Conservation (phyloP, 2,113 vertebrate genomes). For the Cygnus atratus region DNA sequence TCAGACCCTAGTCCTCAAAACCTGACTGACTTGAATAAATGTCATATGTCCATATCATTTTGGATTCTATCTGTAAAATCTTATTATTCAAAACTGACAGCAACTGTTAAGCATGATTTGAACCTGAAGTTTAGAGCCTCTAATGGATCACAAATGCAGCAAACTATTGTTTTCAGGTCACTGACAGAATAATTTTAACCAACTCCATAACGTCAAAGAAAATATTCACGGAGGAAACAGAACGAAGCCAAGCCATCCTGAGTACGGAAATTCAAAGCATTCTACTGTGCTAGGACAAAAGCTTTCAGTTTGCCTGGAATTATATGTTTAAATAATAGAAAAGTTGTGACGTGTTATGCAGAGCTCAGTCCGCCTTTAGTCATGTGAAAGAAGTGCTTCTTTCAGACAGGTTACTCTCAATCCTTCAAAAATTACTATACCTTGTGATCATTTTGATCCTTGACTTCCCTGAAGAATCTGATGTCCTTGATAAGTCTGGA, state of each 20-base stretch:
- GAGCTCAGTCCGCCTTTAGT: neutral
- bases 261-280: neutral
- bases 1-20: neutral
- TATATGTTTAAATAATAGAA: neutral
- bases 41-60: neutral
- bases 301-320: neutral
- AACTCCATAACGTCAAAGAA: neutral
- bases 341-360: neutral
- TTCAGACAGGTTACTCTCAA: neutral
- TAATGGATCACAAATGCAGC: neutral
- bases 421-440: conserved; percentile 64
- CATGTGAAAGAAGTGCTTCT: neutral
- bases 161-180: neutral
- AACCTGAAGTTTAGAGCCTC: neutral
- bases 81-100: neutral
- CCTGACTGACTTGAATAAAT: neutral
- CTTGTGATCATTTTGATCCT: conserved; percentile 98
- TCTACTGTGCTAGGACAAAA: neutral
- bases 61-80: neutral
- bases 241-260: neutral
- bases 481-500: conserved; percentile 99
- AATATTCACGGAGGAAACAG: neutral
- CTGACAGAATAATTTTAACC: neutral
- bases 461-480: conserved; percentile 97
- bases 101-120: neutral